Conservation (phyloP, 2,888 invertebrate genomes). For the Apamea crenata region DNA sequence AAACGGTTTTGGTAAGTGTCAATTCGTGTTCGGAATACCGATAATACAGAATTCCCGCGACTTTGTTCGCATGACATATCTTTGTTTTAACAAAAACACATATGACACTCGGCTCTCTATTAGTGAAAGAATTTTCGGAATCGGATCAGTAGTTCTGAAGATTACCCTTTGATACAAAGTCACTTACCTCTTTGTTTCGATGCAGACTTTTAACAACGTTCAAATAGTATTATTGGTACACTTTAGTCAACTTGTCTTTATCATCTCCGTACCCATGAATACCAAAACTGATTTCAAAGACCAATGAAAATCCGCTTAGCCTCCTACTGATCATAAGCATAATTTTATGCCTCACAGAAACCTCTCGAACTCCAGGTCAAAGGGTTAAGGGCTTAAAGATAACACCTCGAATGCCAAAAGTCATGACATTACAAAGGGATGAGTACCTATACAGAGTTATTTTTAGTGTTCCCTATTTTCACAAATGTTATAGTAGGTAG, state of each 20-base stretch:
- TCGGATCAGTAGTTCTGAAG: background rate
- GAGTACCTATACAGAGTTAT: conserved; percentile 42
- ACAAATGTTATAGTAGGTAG: conserved; percentile 27
- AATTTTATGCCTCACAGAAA: conserved; percentile 17
- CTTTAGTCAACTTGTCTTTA: background rate
- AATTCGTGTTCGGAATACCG: background rate
- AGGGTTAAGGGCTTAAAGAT: conserved; percentile 27
- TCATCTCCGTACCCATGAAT: background rate
- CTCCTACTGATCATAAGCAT: background rate
- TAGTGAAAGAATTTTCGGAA: too few relatives aligned
- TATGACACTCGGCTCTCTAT: background rate
- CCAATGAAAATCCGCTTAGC: conserved; percentile 11
- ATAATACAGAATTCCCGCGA: background rate
- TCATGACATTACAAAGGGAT: conserved; percentile 45
- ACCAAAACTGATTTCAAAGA: conserved; percentile 4
- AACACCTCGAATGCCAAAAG: conserved; percentile 50
- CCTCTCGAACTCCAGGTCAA: conserved; percentile 5
- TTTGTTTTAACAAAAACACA: background rate
- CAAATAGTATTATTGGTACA: background rate
- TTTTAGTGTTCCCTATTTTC: conserved; percentile 45
- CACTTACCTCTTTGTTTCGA: too few relatives aligned
- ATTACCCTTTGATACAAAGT: too few relatives aligned
- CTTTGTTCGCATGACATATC: background rate
- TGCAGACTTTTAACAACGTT: background rate
- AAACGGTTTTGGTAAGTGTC: background rate